Evolutionary conservation across 2,797 vertebrate genomes (phyloP), one percentile per base, ranked within the genome.

Genomic region (Karalla daura): DNA sequence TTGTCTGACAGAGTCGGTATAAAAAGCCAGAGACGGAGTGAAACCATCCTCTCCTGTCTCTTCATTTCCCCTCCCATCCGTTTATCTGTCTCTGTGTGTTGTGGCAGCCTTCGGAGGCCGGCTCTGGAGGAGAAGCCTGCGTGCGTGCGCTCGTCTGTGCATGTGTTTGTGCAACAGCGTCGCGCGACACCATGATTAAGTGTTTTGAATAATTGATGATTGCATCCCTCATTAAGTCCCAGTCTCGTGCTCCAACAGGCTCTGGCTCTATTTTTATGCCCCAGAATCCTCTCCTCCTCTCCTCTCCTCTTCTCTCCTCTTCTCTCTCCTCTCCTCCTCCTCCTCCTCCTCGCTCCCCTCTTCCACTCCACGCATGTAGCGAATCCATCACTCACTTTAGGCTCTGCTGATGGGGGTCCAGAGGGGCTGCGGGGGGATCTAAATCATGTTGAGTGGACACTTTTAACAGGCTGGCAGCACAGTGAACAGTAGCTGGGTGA

Each of bases 131-230:
- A 61, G 40, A 69, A 37, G 20, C 53, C 63, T 32, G 17, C 2
- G 10, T 37, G 41, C 15, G 54, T 50, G 54, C 5, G 46, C 24
- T 12, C 40, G 20, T 21, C 18, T 13, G 9, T 4, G 14, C 35
- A 49, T 77, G 64, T 89, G 71, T 91, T 83, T 88, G 78, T 85
- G 80, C 76, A 78, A 84, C 88, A 80, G 76, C 58, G 51, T 70
- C 36, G 43, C 54, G 65, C 50, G 33, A 84, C 81, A 81, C 81
- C 69, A 75, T 89, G 89, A 92, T 92, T 90, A 91, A 87, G 82
- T 87, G 81, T 91, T 92, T 87, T 91, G 85, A 93, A 93, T 92
- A 92, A 93, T 91, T 92, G 84, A 92, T 92, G 85, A 89, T 86
- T 85, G 84, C 77, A 83, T 88, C 85, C 74, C 83, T 91, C 86